Conservation (phyloP, 2,113 vertebrate genomes). For the Poeciliopsis retropinna region DNA sequence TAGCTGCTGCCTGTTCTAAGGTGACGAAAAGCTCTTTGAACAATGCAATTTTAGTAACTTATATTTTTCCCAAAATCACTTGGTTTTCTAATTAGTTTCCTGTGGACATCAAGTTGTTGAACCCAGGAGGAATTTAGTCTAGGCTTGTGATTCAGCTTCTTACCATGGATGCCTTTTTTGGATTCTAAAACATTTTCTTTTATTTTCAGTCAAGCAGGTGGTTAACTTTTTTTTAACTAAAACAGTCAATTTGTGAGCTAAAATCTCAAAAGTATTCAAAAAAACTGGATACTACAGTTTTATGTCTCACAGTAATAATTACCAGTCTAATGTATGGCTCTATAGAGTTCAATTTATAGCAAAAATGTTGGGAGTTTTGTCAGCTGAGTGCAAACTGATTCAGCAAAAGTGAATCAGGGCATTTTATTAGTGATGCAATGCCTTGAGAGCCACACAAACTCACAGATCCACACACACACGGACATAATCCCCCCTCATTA, state of each 20-base stretch:
- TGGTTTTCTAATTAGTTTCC: no score
- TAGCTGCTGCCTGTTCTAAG: no score
- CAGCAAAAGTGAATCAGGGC: constrained; percentile 69
- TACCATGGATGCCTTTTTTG: background rate
- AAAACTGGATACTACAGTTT: no score
- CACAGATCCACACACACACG: constrained; percentile 40
- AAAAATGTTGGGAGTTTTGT: background rate
- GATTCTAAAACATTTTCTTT: no score
- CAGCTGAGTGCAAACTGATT: constrained; percentile 54
- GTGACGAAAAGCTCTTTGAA: no score
- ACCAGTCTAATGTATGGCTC: background rate
- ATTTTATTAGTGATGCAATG: constrained; percentile 77
- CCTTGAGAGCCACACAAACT: constrained; percentile 46
- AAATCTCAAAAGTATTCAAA: background rate
- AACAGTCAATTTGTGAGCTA: background rate
- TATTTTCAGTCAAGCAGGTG: background rate
- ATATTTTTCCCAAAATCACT: no score
- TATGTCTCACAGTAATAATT: no score
- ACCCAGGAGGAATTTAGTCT: background rate
- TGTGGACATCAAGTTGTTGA: no score
- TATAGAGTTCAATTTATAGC: background rate
- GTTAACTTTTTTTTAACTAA: background rate
- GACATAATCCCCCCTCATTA: constrained; percentile 79
- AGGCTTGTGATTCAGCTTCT: background rate
- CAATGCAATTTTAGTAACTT: no score